Conservation (phyloP, 2,797 vertebrate genomes). For the Sebastes miniatus region DNA sequence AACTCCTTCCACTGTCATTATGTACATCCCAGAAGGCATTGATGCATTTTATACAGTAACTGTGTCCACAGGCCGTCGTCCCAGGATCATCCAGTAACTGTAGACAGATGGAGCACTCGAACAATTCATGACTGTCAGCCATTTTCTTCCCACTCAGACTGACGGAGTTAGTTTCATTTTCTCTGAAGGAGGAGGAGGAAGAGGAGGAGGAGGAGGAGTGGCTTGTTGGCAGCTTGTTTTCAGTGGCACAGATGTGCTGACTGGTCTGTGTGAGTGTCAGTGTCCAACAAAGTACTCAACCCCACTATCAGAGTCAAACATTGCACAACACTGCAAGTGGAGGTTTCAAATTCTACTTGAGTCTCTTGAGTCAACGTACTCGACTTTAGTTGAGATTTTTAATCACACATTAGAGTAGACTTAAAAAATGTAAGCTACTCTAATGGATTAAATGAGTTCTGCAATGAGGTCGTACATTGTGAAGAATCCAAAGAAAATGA, state of each 20-base stretch:
- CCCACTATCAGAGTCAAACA: no score
- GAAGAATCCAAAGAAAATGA: fast-evolving
- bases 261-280: no score
- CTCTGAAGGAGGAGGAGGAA: not conserved
- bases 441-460: no score
- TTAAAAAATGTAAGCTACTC: no score
- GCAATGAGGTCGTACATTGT: no score
- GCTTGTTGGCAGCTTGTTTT: not conserved
- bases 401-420: no score
- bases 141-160: slow-evolving; percentile 18
- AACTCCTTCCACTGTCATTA: not conserved
- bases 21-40: slow-evolving; percentile 50
- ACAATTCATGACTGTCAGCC: slow-evolving; percentile 18
- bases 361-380: no score
- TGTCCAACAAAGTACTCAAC: no score
- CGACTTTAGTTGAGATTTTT: no score
- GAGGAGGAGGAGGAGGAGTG: slow-evolving; percentile 38
- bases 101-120: slow-evolving; percentile 61
- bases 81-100: slow-evolving; percentile 52
- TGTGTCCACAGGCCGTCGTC: slow-evolving; percentile 64
- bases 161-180: slow-evolving; percentile 18
- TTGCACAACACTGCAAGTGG: not conserved
- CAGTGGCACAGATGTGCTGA: not conserved
- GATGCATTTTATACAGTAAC: slow-evolving; percentile 59
- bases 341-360: no score